Percentiles rank a stretch among this genome's conserved stretches.
Evolutionary conservation across 1,140 invertebrate species (phyloP).

Genomic region (Paraescarpia echinospica): DNA sequence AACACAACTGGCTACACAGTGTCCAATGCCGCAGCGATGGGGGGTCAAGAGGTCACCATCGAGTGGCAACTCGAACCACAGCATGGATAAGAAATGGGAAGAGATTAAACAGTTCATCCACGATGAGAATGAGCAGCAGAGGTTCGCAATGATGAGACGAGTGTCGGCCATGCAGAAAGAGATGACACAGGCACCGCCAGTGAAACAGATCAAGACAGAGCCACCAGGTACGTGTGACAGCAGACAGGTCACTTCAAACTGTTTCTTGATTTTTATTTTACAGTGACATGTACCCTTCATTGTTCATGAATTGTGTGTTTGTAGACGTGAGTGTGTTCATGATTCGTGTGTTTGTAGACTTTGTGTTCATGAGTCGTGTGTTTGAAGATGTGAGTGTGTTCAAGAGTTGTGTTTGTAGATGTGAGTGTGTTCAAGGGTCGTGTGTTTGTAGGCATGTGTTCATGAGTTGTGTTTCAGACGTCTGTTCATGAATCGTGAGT

Average conservation of each 20-base stretch:
- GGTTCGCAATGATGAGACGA: not conserved
- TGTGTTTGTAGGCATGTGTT: not conserved
- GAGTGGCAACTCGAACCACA: conserved; percentile 24
- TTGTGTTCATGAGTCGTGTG: not conserved
- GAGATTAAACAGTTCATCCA: conserved; percentile 49
- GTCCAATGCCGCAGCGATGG: conserved; percentile 14
- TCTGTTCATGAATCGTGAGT: not conserved
- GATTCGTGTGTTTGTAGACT: no score
- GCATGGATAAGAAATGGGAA: conserved; percentile 51
- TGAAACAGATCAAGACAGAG: conserved; percentile 16
- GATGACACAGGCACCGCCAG: not conserved
- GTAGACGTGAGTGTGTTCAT: no score
- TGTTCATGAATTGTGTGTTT: no score
- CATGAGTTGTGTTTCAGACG: not conserved
- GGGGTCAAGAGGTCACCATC: conserved; percentile 13
- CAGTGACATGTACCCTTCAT: no score
- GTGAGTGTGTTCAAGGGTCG: not conserved
- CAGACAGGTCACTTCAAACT: no score
- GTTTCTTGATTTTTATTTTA: no score
- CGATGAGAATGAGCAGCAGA: conserved; percentile 55
- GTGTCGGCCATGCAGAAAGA: not conserved
- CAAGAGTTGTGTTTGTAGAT: not conserved
- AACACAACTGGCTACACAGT: not conserved
- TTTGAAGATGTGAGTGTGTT: not conserved
- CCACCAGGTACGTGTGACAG: conserved; percentile 9